Evolutionary conservation across 2,888 invertebrate species (phyloP), one percentile per base, ranked within the genome.

Genomic region (Nudaria mundana): DNA sequence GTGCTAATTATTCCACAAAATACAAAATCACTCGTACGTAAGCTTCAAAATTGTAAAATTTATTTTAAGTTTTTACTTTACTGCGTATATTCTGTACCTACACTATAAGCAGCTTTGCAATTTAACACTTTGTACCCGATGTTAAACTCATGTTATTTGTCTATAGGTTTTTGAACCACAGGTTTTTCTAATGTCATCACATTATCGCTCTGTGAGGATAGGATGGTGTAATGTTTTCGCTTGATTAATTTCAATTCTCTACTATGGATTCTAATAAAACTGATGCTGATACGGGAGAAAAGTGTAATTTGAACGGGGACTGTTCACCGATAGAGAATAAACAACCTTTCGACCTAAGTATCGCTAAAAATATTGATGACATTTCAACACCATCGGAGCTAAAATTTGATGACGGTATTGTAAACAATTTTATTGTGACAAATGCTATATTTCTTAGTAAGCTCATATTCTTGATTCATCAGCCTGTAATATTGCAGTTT

Each of bases 381-480:
- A 89, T 89, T 66, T 81, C 86, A 74, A 84, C 88, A 72, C 91
- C 91, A 67, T 88, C 90, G 24, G 92, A 93, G 79, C 80, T 94
- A 57, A 92, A 91, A 81, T 94, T 94, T 73, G 93, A 93, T 76
- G 90, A 91, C 88, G 91, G 93, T 93, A 91, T 74, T 76, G 76
- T 83, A 83, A 81, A 84, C 81, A 83, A 59, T 56, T n/a, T n/a
- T 54, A 48, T 29, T 51, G 12, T 10, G 30, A 51, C 48, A 45
- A 57, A 63, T 51, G 63, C 58, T 66, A n/a, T 28, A 14, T 15
- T 14, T 63, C 47, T 56, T 61, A 16, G 34, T 48, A 52, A 25
- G 38, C n/a, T 37, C 38, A 37, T 37, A 46, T 56, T 48, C 30
- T 34, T 44, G 16, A 28, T 40, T 20, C 28, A 40, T 23, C 28